A percentile compares a stretch with the other conserved stretches of the same genome.
Evolutionary conservation across 1,140 invertebrate genomes (phyloP).

Genomic region (Micrasema minimum): DNA sequence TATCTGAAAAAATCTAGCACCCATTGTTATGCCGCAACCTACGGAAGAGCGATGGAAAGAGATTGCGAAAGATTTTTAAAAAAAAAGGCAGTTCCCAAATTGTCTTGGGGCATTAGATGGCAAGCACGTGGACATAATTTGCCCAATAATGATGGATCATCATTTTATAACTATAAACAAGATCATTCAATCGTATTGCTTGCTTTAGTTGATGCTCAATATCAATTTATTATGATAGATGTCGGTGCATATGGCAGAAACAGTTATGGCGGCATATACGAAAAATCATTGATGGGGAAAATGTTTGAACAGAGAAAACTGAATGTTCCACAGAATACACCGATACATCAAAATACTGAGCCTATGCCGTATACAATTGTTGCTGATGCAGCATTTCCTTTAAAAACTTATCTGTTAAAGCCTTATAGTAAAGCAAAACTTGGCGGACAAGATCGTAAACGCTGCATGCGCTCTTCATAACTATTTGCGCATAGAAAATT

Average conservation of each 20-base stretch:
- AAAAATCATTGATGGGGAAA: slow-evolving; percentile 53
- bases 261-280: slow-evolving; percentile 62
- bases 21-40: slow-evolving; percentile 14
- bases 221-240: slow-evolving; percentile 58
- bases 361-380: slow-evolving; percentile 48
- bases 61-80: slow-evolving; percentile 55
- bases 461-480: slow-evolving; percentile 19
- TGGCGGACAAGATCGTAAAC: slow-evolving; percentile 52
- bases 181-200: slow-evolving; percentile 62
- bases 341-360: slow-evolving; percentile 21
- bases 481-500: neutral
- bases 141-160: slow-evolving; percentile 56
- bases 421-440: slow-evolving; percentile 41
- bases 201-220: slow-evolving; percentile 63
- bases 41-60: slow-evolving; percentile 49
- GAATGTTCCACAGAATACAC: slow-evolving; percentile 30
- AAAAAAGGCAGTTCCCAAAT: slow-evolving; percentile 57
- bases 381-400: slow-evolving; percentile 54
- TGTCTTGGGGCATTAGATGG: slow-evolving; percentile 59
- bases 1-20: slow-evolving; percentile 20
- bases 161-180: slow-evolving; percentile 64
- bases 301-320: slow-evolving; percentile 37
- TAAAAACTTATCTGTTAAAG: slow-evolving; percentile 52
- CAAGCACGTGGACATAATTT: slow-evolving; percentile 55
- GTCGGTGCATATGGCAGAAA: slow-evolving; percentile 58